phyloP scores from a whole-genome alignment of 1,140 invertebrate genomes.

The Acromyrmex heyeri region DNA sequence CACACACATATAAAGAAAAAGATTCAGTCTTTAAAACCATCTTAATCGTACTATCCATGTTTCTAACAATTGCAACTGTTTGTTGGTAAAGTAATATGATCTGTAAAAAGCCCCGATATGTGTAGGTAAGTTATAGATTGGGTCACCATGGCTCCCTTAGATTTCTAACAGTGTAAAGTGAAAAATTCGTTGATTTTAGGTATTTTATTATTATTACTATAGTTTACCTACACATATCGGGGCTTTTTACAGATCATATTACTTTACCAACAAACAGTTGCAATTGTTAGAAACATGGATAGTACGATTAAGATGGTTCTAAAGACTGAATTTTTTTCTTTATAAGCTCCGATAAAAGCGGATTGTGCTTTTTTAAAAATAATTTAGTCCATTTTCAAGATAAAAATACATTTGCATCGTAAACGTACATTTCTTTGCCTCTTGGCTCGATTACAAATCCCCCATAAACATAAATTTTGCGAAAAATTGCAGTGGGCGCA shows the following conservation, averaged over 20 bases:
- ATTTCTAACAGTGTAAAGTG: neutral
- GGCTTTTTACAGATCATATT: neutral
- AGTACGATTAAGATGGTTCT: slow-evolving; percentile 10
- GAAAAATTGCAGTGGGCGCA: slow-evolving; percentile 8
- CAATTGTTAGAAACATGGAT: neutral
- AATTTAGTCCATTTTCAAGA: slow-evolving; percentile 29
- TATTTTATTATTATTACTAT: neutral
- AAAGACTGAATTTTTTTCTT: slow-evolving; percentile 29
- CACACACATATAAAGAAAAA: neutral
- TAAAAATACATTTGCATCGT: neutral
- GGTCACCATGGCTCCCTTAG: too few relatives aligned
- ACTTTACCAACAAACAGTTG: neutral
- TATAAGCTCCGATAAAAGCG: neutral
- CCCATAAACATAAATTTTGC: neutral
- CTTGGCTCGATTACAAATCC: slow-evolving; percentile 4
- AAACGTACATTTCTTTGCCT: neutral
- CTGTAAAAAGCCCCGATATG: neutral
- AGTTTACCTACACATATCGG: neutral
- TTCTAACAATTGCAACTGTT: slow-evolving; percentile 3
- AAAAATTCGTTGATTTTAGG: neutral
- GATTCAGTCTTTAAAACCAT: slow-evolving; percentile 25
- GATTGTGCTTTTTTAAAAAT: slow-evolving; percentile 43
- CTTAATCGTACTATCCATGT: slow-evolving; percentile 12
- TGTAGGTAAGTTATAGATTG: neutral
- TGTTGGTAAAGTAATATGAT: neutral